These are phyloP conservation scores for Fulmarus glacialis DNA, from an alignment of 2,113 vertebrate genomes.

Conservation along the genomic window DNA sequence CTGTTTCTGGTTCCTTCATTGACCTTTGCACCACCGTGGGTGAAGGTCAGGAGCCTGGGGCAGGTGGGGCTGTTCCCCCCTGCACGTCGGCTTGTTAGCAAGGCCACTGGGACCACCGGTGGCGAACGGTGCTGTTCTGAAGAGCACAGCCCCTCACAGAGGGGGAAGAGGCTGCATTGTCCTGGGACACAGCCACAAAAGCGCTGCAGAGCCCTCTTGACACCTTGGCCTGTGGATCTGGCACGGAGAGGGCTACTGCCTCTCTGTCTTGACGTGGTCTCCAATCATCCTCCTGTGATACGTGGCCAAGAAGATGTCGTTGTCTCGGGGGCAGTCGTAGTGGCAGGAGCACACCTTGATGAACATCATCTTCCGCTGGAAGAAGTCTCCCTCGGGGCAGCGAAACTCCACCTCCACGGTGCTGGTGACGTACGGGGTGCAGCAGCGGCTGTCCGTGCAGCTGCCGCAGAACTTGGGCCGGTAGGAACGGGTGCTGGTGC, in stretches of 20 bases:
- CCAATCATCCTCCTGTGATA: constrained; percentile 71
- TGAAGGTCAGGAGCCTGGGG: background rate
- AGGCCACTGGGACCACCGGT: background rate
- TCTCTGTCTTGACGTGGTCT: constrained; percentile 61
- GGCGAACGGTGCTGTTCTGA: background rate
- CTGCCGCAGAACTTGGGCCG: constrained; percentile 78
- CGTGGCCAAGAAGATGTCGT: constrained; percentile 78
- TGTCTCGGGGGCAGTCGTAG: constrained; percentile 74
- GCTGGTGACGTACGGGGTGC: constrained; percentile 69
- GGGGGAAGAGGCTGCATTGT: background rate
- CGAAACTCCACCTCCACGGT: constrained; percentile 74
- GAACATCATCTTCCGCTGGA: constrained; percentile 82
- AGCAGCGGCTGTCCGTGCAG: constrained; percentile 78
- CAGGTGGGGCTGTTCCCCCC: background rate
- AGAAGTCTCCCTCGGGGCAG: constrained; percentile 79
- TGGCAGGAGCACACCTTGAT: constrained; percentile 82
- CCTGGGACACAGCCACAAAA: background rate
- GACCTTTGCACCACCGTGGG: background rate
- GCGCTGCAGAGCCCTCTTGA: background rate
- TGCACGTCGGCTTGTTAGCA: fast-evolving
- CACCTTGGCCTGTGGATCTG: background rate
- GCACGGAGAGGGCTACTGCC: background rate
- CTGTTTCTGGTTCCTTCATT: background rate
- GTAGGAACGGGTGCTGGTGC: constrained; percentile 72
- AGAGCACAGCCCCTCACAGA: background rate